These are phyloP conservation scores for Euwallacea similis DNA, from an alignment of 1,140 invertebrate species.

Conservation along the genomic window DNA sequence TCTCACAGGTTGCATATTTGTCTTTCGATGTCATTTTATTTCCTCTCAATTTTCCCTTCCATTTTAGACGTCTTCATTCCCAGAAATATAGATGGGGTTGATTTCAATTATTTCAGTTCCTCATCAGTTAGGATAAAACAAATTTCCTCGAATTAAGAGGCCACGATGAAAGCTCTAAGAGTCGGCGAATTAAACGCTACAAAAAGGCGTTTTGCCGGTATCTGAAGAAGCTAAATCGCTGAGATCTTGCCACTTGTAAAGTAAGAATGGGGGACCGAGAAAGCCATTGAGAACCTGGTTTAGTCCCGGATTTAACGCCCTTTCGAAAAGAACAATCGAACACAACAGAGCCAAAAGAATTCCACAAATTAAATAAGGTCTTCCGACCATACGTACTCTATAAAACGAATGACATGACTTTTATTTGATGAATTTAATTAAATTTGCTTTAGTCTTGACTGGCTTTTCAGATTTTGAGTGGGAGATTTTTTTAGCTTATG, in stretches of 20 bases:
- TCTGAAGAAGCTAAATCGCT: conserved; percentile 36
- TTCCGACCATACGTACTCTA: conserved; percentile 29
- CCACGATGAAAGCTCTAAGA: background rate
- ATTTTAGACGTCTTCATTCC: background rate
- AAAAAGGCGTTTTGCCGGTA: conserved; percentile 30
- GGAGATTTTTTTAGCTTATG: background rate
- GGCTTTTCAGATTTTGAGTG: background rate
- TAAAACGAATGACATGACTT: conserved; percentile 26
- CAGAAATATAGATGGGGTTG: too few species aligned
- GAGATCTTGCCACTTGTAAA: conserved; percentile 38
- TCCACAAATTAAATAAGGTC: conserved; percentile 34
- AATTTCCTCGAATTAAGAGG: background rate
- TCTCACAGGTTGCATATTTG: conserved; percentile 34
- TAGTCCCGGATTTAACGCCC: conserved; percentile 37
- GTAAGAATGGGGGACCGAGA: conserved; percentile 30
- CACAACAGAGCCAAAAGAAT: conserved; percentile 32
- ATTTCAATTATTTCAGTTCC: too few species aligned
- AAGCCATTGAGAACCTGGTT: conserved; percentile 35
- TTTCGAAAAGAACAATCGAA: conserved; percentile 37
- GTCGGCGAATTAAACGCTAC: conserved; percentile 25
- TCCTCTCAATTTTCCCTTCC: conserved; percentile 17
- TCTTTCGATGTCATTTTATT: conserved; percentile 24
- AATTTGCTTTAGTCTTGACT: background rate
- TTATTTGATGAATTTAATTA: conserved; percentile 33
- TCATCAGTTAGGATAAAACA: too few species aligned